A percentile compares a stretch with the other conserved stretches of the same genome.
These are phyloP conservation scores for Drosophila eohydei DNA, from an alignment of 2,888 invertebrate genomes.

Conservation along the genomic window DNA sequence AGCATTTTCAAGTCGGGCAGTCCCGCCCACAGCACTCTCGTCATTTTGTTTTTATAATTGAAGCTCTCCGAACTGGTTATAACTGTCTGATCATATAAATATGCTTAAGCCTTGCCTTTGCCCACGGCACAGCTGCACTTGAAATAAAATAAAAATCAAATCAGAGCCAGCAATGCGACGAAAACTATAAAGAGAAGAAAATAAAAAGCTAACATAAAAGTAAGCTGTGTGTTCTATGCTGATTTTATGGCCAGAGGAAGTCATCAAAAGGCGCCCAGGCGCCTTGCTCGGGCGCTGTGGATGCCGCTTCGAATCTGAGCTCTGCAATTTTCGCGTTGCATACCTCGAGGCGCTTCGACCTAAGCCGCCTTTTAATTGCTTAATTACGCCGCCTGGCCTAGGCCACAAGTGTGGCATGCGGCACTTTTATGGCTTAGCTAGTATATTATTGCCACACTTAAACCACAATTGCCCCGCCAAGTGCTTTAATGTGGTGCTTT, in stretches of 20 bases:
- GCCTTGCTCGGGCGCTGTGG: background rate
- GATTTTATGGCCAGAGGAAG: conserved; percentile 47
- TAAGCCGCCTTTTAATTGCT: conserved; percentile 68
- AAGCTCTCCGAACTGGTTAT: background rate
- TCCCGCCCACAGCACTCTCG: background rate
- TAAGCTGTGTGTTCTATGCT: conserved; percentile 54
- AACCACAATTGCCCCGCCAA: conserved; percentile 39
- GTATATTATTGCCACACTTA: conserved; percentile 24
- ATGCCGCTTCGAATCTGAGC: background rate
- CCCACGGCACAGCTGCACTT: conserved; percentile 2
- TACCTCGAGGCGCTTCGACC: conserved; percentile 50
- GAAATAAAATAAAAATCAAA: conserved; percentile 5
- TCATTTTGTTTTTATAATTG: background rate
- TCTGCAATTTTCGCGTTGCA: conserved; percentile 50
- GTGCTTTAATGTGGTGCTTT: conserved; percentile 38
- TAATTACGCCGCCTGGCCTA: conserved; percentile 55
- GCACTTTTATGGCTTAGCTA: conserved; percentile 34
- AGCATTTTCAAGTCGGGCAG: background rate
- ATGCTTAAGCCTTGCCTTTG: background rate
- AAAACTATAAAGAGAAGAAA: conserved; percentile 16
- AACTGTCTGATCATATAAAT: background rate
- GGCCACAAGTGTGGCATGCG: background rate
- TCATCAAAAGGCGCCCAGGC: conserved; percentile 31
- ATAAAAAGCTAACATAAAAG: conserved; percentile 35
- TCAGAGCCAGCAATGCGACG: conserved; percentile 17